Evolutionary conservation across 2,113 vertebrate genomes (phyloP).

Genomic region (Fulica atra): DNA sequence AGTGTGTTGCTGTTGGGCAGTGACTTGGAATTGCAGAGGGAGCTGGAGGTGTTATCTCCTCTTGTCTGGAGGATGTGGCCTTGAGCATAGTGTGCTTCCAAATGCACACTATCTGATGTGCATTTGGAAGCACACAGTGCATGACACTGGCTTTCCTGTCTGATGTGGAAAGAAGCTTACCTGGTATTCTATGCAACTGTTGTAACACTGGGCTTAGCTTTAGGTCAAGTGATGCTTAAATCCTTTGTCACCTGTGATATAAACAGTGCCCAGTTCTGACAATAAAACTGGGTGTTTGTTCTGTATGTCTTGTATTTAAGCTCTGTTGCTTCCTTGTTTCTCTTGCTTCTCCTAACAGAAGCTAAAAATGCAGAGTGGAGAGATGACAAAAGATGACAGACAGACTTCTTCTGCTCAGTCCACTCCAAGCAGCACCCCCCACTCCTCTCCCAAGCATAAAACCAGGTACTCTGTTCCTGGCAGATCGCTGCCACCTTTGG

Average conservation of each 20-base stretch:
- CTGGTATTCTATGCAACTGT: neutral
- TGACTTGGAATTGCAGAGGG: neutral
- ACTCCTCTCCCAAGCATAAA: slow-evolving; percentile 85
- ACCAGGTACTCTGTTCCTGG: slow-evolving; percentile 76
- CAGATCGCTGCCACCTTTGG: neutral
- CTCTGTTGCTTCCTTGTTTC: neutral
- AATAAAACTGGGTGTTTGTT: neutral
- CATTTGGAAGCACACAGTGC: too few relatives aligned
- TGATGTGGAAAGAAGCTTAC: neutral
- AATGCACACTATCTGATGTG: too few relatives aligned
- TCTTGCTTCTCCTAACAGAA: slow-evolving; percentile 77
- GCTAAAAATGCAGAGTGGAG: slow-evolving; percentile 89
- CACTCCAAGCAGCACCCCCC: slow-evolving; percentile 86
- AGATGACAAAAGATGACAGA: slow-evolving; percentile 85
- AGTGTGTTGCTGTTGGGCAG: neutral
- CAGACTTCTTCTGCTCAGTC: slow-evolving; percentile 87
- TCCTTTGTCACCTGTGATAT: neutral
- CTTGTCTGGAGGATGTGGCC: neutral
- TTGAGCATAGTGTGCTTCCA: neutral
- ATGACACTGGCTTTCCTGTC: too few relatives aligned
- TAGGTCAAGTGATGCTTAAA: neutral
- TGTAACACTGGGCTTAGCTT: neutral
- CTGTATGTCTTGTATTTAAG: neutral
- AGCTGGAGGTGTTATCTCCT: neutral
- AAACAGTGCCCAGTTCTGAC: neutral